phyloP scores from a whole-genome alignment of 2,888 invertebrate genomes.

The Harpagoxenus sublaevis region DNA sequence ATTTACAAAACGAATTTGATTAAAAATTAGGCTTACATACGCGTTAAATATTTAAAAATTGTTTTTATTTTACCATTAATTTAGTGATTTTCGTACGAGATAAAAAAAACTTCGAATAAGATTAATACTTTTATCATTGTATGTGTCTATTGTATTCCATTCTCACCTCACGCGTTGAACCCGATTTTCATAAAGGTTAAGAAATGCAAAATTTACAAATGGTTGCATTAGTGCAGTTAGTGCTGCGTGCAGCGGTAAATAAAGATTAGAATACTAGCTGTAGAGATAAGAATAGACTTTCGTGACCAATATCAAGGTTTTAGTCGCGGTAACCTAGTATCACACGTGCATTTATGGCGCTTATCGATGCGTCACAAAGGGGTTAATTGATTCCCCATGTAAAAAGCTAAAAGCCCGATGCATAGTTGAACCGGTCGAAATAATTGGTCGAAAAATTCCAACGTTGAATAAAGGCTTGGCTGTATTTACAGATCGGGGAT shows the following conservation, averaged over 20 bases:
- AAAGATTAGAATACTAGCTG: slow-evolving; percentile 1
- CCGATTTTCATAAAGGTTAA: not conserved
- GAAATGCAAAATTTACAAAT: slow-evolving; percentile 5
- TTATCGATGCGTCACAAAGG: slow-evolving; percentile 45
- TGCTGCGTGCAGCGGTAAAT: not conserved
- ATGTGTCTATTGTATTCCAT: not conserved
- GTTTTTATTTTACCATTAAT: not conserved
- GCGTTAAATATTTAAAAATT: not conserved
- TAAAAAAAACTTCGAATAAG: not conserved
- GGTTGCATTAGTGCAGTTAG: not conserved
- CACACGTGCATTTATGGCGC: slow-evolving; percentile 28
- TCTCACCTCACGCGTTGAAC: not conserved
- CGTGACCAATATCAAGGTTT: slow-evolving; percentile 33
- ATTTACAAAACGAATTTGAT: slow-evolving; percentile 1
- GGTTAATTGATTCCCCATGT: slow-evolving; percentile 41
- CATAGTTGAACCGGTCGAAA: slow-evolving; percentile 15
- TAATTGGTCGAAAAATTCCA: slow-evolving; percentile 39
- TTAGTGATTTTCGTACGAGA: not conserved
- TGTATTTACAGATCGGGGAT: slow-evolving; percentile 18
- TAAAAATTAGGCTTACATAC: not conserved
- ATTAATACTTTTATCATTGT: not conserved
- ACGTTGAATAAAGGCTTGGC: slow-evolving; percentile 21
- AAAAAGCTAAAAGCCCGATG: slow-evolving; percentile 39
- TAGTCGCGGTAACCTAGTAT: slow-evolving; percentile 29
- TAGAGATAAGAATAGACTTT: slow-evolving; percentile 31